A percentile compares a stretch with the other conserved stretches of the same genome.
These are phyloP conservation scores for Macrosoma leucophasiata DNA, from an alignment of 2,888 invertebrate species.

Conservation along the genomic window DNA sequence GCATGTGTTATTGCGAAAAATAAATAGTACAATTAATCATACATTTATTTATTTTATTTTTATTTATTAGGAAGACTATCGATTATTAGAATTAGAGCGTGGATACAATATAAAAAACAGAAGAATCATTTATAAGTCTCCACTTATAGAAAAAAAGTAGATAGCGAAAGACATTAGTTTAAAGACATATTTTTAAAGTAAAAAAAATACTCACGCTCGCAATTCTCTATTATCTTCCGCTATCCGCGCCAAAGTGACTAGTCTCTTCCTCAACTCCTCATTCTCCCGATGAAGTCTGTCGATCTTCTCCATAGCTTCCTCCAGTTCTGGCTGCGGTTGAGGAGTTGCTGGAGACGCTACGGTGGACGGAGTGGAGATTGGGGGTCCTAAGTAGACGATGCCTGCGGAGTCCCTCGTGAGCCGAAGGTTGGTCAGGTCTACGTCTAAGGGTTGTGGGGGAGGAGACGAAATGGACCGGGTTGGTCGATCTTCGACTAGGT, in stretches of 20 bases:
- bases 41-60: too few species aligned
- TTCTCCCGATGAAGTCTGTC: conserved; percentile 60
- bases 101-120: too few species aligned
- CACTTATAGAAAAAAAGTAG: too few species aligned
- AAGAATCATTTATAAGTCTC: too few species aligned
- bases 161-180: too few species aligned
- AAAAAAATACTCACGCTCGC: conserved; percentile 55
- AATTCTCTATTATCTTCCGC: conserved; percentile 72
- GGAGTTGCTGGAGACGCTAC: conserved; percentile 46
- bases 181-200: too few species aligned
- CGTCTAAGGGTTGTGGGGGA: conserved; percentile 85
- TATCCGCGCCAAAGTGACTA: conserved; percentile 66
- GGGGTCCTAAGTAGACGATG: conserved; percentile 82
- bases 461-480: conserved; percentile 86
- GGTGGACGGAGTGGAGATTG: conserved; percentile 38
- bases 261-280: conserved; percentile 63
- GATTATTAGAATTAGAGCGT: too few species aligned
- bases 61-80: too few species aligned
- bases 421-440: conserved; percentile 81
- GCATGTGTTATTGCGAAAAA: too few species aligned
- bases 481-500: conserved; percentile 88
- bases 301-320: conserved; percentile 54
- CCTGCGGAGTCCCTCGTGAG: conserved; percentile 84
- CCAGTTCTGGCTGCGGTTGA: conserved; percentile 57
- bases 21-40: too few species aligned